Conservation (phyloP, 23 tunicate species). For the Diplosoma virens region DNA sequence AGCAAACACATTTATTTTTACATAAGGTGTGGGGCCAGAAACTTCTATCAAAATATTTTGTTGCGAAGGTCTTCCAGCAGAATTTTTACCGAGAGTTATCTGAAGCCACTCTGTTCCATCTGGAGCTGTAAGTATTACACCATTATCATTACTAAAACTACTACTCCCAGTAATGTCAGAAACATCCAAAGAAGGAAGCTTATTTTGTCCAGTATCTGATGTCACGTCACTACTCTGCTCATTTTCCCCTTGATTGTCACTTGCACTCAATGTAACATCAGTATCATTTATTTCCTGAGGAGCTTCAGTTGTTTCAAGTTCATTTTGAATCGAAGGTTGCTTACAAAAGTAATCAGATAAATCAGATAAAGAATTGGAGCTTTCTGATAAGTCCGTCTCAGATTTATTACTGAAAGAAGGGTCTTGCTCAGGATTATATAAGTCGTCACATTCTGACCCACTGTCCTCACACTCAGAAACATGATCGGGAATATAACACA, state of each 20-base stretch:
- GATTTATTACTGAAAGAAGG: background rate
- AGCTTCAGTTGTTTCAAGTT: no score
- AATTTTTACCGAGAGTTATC: background rate
- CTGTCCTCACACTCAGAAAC: background rate
- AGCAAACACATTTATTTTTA: background rate
- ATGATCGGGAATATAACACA: background rate
- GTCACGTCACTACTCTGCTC: background rate
- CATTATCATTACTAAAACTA: no score
- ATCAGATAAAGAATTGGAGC: background rate
- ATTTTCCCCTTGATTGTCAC: no score
- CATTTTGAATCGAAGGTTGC: no score
- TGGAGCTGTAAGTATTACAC: constrained; percentile 21
- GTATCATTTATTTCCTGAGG: no score
- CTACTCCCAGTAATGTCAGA: background rate
- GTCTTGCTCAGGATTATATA: background rate
- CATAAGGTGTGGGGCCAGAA: no score
- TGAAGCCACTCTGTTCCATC: constrained; percentile 21
- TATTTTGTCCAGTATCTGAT: background rate
- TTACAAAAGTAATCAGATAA: background rate
- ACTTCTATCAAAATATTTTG: constrained; percentile 9
- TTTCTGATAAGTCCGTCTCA: background rate
- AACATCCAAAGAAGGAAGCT: background rate
- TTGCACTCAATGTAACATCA: no score
- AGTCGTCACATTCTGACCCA: background rate
- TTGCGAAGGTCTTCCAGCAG: background rate